Base-by-base conservation (phyloP, 1,140 invertebrate genomes). In the Lasaia peninsularis region DNA sequence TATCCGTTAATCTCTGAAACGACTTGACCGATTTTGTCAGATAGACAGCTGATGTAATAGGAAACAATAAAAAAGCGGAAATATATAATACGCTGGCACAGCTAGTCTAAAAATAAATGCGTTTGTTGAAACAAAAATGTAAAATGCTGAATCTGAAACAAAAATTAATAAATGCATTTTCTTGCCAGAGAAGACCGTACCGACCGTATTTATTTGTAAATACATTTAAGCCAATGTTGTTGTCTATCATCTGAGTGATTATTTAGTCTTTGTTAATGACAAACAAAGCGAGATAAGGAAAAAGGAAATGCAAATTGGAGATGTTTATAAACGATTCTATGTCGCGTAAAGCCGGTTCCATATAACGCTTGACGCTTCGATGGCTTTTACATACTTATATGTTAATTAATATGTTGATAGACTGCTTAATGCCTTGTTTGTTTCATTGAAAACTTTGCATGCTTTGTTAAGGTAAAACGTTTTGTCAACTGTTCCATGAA, bases 261-360 rank as follows among this genome's bases (percentile, higher is more conserved):
- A 12, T 24, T 49, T 53, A 49, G 35, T 61, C 67, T 62, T 66
- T 65, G 58, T 67, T 56, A 53, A 58, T 65, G 21, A 63, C 37
- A 63, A 63, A 67, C 58, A 67, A 65, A 69, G 60, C 35, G 60
- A 59, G 28, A 65, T 69, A 63, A 65, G 70, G 70, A 73, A 73
- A 73, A 61, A 69, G 64, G 67, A 73, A 67, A 73, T 73, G 67
- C 60, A 67, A 71, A 71, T 71, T 56, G 48, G 59, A 66, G 58
- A 64, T 67, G 53, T 59, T 69, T 56, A 62, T 67, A 72, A 66
- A 69, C 63, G 64, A 62, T 63, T 40, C 50, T 60, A 58, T 62
- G 34, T 35, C 52, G 31, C 10, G 31, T 60, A 44, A 50, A 62
- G 56, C 52, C 52, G 48, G 62, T 59, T 53, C 53, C 62, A 56